Evolutionary conservation across 2,113 vertebrate species (phyloP).

Genomic region (Oryzias celebensis): DNA sequence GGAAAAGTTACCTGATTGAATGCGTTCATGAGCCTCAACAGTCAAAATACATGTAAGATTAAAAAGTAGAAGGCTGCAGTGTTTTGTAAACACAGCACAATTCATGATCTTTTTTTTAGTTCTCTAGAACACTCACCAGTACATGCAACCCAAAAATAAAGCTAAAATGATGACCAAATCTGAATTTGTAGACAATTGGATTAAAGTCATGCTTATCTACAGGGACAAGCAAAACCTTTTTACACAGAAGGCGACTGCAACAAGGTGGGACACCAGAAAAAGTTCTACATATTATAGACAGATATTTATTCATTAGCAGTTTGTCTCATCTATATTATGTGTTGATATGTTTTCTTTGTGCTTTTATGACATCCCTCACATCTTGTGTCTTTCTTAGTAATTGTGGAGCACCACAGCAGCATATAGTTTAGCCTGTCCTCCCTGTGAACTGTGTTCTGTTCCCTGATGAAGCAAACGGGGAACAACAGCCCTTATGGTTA

Average conservation of each 20-base stretch:
- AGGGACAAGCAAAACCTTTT: conserved; percentile 68
- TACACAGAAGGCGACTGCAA: conserved; percentile 73
- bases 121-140: conserved; percentile 11
- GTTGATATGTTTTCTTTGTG: background rate
- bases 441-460: conserved; percentile 70
- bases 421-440: conserved; percentile 77
- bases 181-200: conserved; percentile 45
- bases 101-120: conserved; percentile 9
- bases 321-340: background rate
- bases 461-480: conserved; percentile 59
- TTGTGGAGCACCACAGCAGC: conserved; percentile 68
- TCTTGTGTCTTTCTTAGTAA: conserved; percentile 27
- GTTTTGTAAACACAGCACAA: conserved; percentile 33
- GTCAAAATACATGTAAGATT: conserved; percentile 44
- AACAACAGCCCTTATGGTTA: conserved; percentile 71
- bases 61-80: conserved; percentile 15
- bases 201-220: conserved; percentile 53
- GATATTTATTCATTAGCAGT: background rate
- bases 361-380: conserved; percentile 46
- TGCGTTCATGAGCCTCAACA: conserved; percentile 49
- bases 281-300: background rate
- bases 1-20: conserved; percentile 41
- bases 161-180: conserved; percentile 32
- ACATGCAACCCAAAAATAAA: conserved; percentile 20
- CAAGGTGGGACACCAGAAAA: conserved; percentile 49